A percentile compares a stretch with the other conserved stretches of the same genome.
Conservation (phyloP, 2,888 invertebrate species). For the Phortica okadai region DNA sequence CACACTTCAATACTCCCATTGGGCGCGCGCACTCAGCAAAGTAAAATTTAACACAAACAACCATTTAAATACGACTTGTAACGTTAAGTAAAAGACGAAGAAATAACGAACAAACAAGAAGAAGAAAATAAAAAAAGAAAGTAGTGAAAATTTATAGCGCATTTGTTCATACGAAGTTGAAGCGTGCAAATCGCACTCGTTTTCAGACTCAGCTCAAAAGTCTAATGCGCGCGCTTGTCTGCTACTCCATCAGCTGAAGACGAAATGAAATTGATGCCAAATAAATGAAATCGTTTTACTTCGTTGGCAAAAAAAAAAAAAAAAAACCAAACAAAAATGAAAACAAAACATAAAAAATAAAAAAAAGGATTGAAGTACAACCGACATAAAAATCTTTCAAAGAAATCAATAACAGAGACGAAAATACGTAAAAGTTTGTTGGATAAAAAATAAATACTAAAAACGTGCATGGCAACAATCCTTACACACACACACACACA, state of each 20-base stretch:
- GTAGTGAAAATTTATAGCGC: not conserved
- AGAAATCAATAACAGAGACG: no score
- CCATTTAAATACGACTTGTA: slow-evolving; percentile 13
- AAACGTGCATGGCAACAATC: no score
- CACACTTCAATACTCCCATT: slow-evolving; percentile 23
- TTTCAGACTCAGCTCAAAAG: not conserved
- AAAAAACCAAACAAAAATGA: not conserved
- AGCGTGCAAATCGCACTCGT: not conserved
- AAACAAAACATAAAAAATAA: not conserved
- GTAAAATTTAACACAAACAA: slow-evolving; percentile 19
- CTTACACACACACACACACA: no score
- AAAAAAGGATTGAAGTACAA: no score
- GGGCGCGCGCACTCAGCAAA: slow-evolving; percentile 22
- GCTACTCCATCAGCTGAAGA: not conserved
- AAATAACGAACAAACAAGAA: not conserved
- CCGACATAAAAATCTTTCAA: no score
- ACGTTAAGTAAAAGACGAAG: not conserved
- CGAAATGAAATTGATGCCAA: slow-evolving; percentile 17
- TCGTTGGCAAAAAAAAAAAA: not conserved
- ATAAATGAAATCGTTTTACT: slow-evolving; percentile 13
- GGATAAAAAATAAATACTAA: no score
- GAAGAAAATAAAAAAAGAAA: not conserved
- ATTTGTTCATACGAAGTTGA: not conserved
- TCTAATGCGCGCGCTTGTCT: slow-evolving; percentile 17
- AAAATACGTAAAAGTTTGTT: no score